A percentile compares a stretch with the other conserved stretches of the same genome.
These are phyloP conservation scores for Microcebus ravelobensis DNA, from an alignment of 2,113 vertebrate species.

Conservation along the genomic window DNA sequence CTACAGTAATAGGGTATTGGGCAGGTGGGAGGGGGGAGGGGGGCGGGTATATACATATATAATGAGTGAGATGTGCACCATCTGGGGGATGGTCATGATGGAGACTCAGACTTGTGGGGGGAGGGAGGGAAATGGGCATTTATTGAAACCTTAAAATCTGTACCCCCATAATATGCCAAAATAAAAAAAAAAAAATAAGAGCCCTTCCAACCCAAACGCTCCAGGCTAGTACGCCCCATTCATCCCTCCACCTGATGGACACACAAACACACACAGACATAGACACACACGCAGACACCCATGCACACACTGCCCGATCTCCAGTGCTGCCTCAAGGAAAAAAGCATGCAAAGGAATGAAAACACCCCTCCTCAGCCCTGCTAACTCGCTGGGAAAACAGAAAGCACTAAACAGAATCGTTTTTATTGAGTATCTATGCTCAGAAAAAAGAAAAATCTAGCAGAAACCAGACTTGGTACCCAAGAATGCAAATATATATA, in stretches of 20 bases:
- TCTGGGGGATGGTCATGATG: no score
- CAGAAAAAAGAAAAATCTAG: conserved; percentile 14
- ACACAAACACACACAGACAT: neutral
- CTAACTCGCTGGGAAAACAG: neutral
- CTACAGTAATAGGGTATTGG: no score
- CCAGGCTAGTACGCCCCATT: neutral
- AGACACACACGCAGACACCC: neutral
- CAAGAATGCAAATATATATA: conserved; percentile 16
- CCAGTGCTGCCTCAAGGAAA: neutral
- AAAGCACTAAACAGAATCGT: neutral
- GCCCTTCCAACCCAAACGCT: neutral
- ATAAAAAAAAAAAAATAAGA: neutral
- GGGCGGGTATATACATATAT: no score
- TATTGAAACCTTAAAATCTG: no score
- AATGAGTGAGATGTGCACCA: no score
- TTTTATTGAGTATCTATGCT: neutral
- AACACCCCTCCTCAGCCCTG: neutral
- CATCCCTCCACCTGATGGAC: neutral
- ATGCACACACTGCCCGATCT: neutral
- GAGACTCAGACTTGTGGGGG: no score
- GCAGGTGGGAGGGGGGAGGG: no score
- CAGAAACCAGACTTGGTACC: neutral
- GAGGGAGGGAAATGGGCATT: no score
- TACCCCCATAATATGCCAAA: no score
- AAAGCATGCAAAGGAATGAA: neutral